Base-by-base conservation (phyloP, 2,797 vertebrate species). In the Nothura maculosa region DNA sequence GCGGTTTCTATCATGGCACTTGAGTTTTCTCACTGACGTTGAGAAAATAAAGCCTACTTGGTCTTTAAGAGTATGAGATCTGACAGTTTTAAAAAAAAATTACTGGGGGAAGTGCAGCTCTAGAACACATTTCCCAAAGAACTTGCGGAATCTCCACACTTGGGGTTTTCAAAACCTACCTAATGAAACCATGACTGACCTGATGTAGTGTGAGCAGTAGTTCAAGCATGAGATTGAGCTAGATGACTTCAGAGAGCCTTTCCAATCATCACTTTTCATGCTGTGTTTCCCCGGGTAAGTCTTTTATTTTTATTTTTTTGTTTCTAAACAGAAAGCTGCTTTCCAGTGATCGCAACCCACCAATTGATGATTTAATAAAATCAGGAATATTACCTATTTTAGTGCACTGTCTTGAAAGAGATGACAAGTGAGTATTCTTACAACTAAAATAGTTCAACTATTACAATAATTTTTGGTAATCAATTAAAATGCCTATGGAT, bases 321-420 rank as follows among this genome's bases (percentile, higher is more conserved):
- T 96, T 58, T 21, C 70, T 87, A 54, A 76, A 45, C 91, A 99
- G 99, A 98, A 99, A 99, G 95, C 98, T 99, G 97, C 98, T 99
- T 92, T 99, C 99, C 95, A 99, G 99, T 96, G 99, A 99, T 97
- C 99, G 99, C 89, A 99, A 99, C 95, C 99, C 99, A 96, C 99
- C 99, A 76, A 99, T 99, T 79, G 99, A 99, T 47, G 99, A 99
- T 96, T 98, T 99, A 97, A 99, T 99, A 96, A 99, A 99, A 96
- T 99, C 99, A 97, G 99, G 99, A 96, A 99, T 99, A 98, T 98
- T 99, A 96, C 99, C 99, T 92, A 99, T 99, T 97, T 97, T 99
- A 98, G 99, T 99, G 79, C 99, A 99, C 98, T 99, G 99, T 98
- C 98, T 99, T 98, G 99, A 99, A 97, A 98, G 99, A 98, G 99